Conservation (phyloP, 2,113 vertebrate genomes). For the Xerus inauris region DNA sequence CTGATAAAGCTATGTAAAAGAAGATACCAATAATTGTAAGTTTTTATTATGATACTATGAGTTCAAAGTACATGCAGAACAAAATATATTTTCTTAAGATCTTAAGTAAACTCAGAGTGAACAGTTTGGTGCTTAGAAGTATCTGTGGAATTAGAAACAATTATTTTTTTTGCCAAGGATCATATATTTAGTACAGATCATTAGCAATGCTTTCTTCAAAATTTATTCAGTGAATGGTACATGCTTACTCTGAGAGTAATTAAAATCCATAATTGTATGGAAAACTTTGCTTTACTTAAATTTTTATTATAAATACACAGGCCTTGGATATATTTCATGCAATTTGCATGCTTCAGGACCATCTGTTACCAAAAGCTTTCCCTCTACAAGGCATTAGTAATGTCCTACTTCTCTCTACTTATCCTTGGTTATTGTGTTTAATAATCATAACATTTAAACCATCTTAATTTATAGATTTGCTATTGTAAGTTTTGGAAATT, state of each 20-base stretch:
- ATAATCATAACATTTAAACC: slow-evolving; percentile 57
- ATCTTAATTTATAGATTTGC: not conserved
- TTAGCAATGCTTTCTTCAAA: slow-evolving; percentile 71
- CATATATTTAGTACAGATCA: slow-evolving; percentile 71
- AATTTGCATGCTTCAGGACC: slow-evolving; percentile 73
- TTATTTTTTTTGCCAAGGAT: slow-evolving; percentile 31
- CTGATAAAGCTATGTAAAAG: not conserved
- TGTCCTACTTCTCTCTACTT: slow-evolving; percentile 65
- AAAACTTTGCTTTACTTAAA: slow-evolving; percentile 59
- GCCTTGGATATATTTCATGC: slow-evolving; percentile 56
- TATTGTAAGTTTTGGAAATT: slow-evolving; percentile 36
- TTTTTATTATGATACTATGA: not conserved
- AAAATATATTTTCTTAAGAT: slow-evolving; percentile 46
- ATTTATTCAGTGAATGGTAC: slow-evolving; percentile 71
- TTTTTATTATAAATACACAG: slow-evolving; percentile 73
- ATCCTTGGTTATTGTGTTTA: slow-evolving; percentile 45
- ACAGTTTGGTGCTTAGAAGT: slow-evolving; percentile 25
- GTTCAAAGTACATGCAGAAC: not conserved
- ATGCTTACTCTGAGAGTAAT: slow-evolving; percentile 49
- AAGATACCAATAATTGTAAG: not conserved
- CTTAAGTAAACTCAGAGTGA: not conserved
- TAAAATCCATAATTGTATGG: slow-evolving; percentile 64
- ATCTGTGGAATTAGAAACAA: slow-evolving; percentile 56
- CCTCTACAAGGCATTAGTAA: slow-evolving; percentile 63
- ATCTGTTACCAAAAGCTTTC: slow-evolving; percentile 73